Evolutionary conservation across 2,797 vertebrate genomes (phyloP).

Genomic region (Novumbra hubbsi): DNA sequence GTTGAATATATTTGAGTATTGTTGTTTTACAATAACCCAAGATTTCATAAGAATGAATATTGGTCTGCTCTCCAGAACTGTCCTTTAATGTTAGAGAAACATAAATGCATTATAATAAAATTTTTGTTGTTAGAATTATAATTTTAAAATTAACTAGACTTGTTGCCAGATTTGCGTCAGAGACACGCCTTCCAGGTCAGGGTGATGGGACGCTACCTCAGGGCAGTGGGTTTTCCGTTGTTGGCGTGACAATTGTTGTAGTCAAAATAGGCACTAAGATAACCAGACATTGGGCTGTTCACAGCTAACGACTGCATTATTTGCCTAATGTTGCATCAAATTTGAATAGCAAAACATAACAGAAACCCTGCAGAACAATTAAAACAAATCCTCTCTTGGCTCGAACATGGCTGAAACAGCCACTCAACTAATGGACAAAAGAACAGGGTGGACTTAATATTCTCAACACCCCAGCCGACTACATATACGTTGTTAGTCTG

Average conservation of each 20-base stretch:
- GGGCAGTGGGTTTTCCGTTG: no score
- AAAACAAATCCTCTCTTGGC: slow-evolving; percentile 22
- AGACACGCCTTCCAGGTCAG: no score
- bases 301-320: slow-evolving; percentile 47
- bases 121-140: no score
- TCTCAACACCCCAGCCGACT: background rate
- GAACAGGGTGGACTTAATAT: background rate
- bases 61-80: background rate
- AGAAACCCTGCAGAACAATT: slow-evolving; percentile 33
- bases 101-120: background rate
- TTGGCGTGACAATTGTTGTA: background rate
- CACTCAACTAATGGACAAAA: background rate
- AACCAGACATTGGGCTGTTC: slow-evolving; percentile 48
- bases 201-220: no score
- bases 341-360: slow-evolving; percentile 69
- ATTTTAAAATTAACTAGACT: no score
- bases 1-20: no score
- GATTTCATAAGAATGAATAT: background rate
- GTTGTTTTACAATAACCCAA: slow-evolving; percentile 38
- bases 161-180: no score
- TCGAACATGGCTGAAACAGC: background rate
- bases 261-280: slow-evolving; percentile 43
- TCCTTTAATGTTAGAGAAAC: slow-evolving; percentile 8
- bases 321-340: slow-evolving; percentile 51
- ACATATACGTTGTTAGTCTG: background rate